Evolutionary conservation across 2,113 vertebrate genomes (phyloP).

Genomic region (Junco hyemalis): DNA sequence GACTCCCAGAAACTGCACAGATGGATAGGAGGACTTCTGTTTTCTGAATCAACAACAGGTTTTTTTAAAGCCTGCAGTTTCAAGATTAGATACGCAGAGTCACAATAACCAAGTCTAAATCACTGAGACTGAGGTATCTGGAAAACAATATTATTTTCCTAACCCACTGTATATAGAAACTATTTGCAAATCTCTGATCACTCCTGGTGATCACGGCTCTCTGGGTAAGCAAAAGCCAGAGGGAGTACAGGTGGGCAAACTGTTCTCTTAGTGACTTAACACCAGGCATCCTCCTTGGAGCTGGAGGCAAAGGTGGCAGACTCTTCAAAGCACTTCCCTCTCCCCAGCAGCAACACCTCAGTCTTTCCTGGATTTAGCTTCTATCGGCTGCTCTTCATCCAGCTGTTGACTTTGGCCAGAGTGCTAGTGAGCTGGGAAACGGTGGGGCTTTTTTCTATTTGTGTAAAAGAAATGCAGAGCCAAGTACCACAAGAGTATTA

Average conservation of each 20-base stretch:
- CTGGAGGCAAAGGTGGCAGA: slow-evolving; percentile 14
- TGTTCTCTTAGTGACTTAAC: background rate
- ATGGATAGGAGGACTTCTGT: background rate
- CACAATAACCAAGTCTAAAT: background rate
- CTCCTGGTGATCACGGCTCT: background rate
- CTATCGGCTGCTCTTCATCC: background rate
- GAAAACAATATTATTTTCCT: background rate
- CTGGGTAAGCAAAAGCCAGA: background rate
- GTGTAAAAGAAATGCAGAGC: slow-evolving; percentile 1
- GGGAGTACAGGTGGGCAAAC: background rate
- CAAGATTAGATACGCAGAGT: background rate
- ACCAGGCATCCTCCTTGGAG: background rate
- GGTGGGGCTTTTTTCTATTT: background rate
- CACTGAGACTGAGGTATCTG: background rate
- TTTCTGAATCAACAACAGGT: background rate
- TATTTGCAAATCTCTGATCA: background rate
- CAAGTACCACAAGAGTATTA: slow-evolving; percentile 50
- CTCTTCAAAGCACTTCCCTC: slow-evolving; percentile 39
- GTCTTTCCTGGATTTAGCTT: slow-evolving; percentile 56
- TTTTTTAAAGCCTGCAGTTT: background rate
- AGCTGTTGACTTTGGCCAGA: slow-evolving; percentile 46
- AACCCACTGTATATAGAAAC: background rate
- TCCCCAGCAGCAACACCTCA: slow-evolving; percentile 43
- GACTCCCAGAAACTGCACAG: background rate
- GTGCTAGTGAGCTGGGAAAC: background rate